A percentile compares a stretch with the other conserved stretches of the same genome.
Conservation (phyloP, 1,140 invertebrate genomes). For the Nephila pilipes region DNA sequence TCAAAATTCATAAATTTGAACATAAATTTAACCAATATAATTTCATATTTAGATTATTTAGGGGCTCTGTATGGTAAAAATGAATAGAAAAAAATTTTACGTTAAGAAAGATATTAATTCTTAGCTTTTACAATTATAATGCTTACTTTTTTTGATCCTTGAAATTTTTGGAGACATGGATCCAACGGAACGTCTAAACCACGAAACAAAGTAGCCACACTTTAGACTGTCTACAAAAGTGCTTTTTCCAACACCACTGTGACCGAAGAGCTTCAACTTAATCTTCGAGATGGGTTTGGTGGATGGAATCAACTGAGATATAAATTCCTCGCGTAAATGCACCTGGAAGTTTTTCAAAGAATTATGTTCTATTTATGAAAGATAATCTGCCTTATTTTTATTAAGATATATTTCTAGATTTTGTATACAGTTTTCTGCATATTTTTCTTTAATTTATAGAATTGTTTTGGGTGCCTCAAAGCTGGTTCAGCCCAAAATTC, state of each 20-base stretch:
- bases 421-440: too few relatives aligned
- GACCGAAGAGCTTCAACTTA: slow-evolving; percentile 89
- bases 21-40: too few relatives aligned
- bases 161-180: slow-evolving; percentile 76
- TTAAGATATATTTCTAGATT: too few relatives aligned
- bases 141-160: slow-evolving; percentile 60
- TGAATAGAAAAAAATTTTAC: too few relatives aligned
- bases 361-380: neutral
- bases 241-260: slow-evolving; percentile 89
- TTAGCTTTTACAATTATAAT: neutral
- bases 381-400: too few relatives aligned
- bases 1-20: too few relatives aligned
- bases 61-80: too few relatives aligned
- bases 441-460: too few relatives aligned
- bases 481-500: too few relatives aligned
- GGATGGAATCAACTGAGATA: slow-evolving; percentile 87
- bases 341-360: slow-evolving; percentile 80
- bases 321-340: slow-evolving; percentile 84
- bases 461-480: too few relatives aligned
- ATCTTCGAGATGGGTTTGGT: slow-evolving; percentile 86
- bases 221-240: slow-evolving; percentile 88
- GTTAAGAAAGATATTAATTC: neutral
- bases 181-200: slow-evolving; percentile 84
- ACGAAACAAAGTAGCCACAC: slow-evolving; percentile 86
- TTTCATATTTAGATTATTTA: too few relatives aligned